Base-by-base conservation (phyloP, 2,888 invertebrate species). In the Patella depressa region DNA sequence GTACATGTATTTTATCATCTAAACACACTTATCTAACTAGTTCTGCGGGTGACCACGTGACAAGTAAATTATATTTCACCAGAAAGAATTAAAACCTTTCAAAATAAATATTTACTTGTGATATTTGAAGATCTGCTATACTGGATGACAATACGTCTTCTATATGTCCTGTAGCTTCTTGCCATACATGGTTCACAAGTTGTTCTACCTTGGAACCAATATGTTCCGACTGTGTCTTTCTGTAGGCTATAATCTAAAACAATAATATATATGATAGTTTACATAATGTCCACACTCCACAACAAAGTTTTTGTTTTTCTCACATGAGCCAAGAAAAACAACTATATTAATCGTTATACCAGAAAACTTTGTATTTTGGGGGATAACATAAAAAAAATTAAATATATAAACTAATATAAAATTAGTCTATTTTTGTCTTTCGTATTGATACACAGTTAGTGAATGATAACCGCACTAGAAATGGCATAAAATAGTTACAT, bases 141-240 rank as follows among this genome's bases (percentile, higher is more conserved):
- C 85, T 83, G 7, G 78, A 71, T 59, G 81, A 79, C 4, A 90
- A 77, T 5, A 88, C 79, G 5, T 85, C 80, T 24, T 85, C 84
- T 34, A 90, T 78, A 72, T 89, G 84, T 24, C 89, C 88, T 53
- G 85, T 78, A 0, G 90, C 89, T 78, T 91, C 91, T 53, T 76
- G 75, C 91, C 91, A 90, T 14, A 90, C 81, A 72, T 87, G 86
- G 57, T 89, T 87, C 53, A 90, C 85, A 59, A 91, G 80, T 34
- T 84, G 82, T 14, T 77, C 75, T 29, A 89, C 87, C 54, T 78
- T 65, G 55, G 70, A 76, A 57, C 76, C 74, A 53, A 78, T 73
- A 53, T 71, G 74, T 76, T 72, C 78, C 59, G 59, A 15, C 29
- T 80, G 79, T 29, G 75, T 75, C 77, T 82, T 81, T 70, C 83